These are phyloP conservation scores for Ceyx margarethae DNA, from an alignment of 2,113 vertebrate species.

Conservation along the genomic window DNA sequence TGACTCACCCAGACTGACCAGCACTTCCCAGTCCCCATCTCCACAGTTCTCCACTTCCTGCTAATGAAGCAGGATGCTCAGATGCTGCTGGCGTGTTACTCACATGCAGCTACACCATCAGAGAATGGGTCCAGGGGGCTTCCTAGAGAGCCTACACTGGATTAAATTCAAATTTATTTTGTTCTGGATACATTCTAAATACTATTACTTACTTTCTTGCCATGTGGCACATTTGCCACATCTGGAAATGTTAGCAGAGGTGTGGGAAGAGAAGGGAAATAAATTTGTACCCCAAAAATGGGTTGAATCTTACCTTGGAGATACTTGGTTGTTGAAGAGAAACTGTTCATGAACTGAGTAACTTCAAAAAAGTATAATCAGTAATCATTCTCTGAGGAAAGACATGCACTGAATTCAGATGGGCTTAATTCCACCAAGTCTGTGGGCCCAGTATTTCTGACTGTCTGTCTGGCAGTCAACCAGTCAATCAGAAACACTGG, in stretches of 20 bases:
- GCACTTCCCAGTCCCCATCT: neutral
- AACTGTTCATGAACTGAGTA: neutral
- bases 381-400: neutral
- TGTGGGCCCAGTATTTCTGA: neutral
- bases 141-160: neutral
- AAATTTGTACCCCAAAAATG: neutral
- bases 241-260: neutral
- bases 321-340: neutral
- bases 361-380: neutral
- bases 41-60: neutral
- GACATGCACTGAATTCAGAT: neutral
- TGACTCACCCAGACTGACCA: neutral
- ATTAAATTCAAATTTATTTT: neutral
- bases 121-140: neutral
- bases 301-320: neutral
- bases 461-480: neutral
- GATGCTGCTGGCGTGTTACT: neutral
- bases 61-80: rapidly evolving
- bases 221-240: neutral
- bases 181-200: neutral
- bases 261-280: neutral
- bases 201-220: neutral
- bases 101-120: neutral
- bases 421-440: neutral
- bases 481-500: neutral